phyloP scores from a whole-genome alignment of 2,888 invertebrate genomes.

The Anoplius nigerrimus region DNA sequence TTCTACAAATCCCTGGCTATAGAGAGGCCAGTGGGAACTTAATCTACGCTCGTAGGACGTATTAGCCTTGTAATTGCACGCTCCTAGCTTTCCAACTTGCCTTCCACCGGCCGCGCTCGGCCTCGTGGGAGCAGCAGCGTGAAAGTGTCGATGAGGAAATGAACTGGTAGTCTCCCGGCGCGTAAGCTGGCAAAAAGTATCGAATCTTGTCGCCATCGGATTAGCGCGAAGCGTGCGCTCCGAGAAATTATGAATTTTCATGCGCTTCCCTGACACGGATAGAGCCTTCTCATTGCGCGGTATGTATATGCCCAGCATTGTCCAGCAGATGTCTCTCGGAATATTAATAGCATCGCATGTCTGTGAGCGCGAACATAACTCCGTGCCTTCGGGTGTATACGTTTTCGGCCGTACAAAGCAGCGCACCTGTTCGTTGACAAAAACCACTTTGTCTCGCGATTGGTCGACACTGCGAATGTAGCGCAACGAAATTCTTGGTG shows the following conservation, averaged over 20 bases:
- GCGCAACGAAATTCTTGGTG: too few relatives aligned
- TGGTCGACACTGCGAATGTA: too few relatives aligned
- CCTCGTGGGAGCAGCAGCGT: constrained; percentile 34
- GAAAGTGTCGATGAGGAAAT: constrained; percentile 41
- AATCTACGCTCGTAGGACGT: constrained; percentile 40
- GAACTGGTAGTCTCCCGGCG: background rate
- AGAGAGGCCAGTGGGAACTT: constrained; percentile 36
- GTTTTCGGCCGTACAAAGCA: background rate
- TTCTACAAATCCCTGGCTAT: constrained; percentile 35
- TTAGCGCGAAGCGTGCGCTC: background rate
- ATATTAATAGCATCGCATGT: too few relatives aligned
- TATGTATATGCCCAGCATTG: too few relatives aligned
- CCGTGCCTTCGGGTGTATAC: too few relatives aligned
- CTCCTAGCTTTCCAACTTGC: constrained; percentile 31
- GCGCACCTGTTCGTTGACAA: background rate
- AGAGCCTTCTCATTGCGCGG: too few relatives aligned
- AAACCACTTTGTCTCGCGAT: too few relatives aligned
- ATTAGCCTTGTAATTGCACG: constrained; percentile 51
- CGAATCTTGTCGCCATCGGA: background rate
- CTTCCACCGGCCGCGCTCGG: constrained; percentile 14
- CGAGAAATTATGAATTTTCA: too few relatives aligned
- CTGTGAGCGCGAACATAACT: too few relatives aligned
- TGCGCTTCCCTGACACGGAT: too few relatives aligned
- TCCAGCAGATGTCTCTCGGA: too few relatives aligned
- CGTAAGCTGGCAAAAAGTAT: background rate